Percentiles rank a stretch among this genome's conserved stretches.
Evolutionary conservation across 2,888 invertebrate species (phyloP).

Genomic region (Elmis aenea): DNA sequence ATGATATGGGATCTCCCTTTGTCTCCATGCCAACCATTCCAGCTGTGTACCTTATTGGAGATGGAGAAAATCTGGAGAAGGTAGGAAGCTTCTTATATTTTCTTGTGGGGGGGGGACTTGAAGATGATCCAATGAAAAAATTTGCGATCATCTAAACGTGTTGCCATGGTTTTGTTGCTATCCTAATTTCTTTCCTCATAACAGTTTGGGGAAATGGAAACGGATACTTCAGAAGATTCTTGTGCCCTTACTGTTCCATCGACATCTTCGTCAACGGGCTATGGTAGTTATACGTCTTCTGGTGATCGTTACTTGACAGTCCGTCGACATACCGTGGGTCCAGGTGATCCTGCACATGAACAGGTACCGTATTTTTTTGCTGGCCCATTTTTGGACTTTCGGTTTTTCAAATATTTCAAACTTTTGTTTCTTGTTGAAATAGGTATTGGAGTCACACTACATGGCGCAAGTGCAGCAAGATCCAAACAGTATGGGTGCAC

Average conservation of each 20-base stretch:
- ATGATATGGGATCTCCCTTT: conserved; percentile 46
- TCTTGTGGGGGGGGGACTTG: too few relatives aligned
- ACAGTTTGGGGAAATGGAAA: conserved; percentile 56
- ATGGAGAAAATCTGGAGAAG: conserved; percentile 40
- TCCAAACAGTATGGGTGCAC: conserved; percentile 41
- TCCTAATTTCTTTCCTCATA: conserved; percentile 18
- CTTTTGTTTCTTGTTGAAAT: conserved; percentile 1
- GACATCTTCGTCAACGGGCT: conserved; percentile 33
- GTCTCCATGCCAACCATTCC: conserved; percentile 52
- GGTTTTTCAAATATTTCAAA: not conserved
- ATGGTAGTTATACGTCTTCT: conserved; percentile 31
- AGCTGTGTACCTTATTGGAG: conserved; percentile 50
- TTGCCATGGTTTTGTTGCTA: conserved; percentile 2
- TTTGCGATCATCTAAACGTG: not conserved
- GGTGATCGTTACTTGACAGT: conserved; percentile 56
- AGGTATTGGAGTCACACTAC: conserved; percentile 52
- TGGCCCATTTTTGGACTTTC: too few relatives aligned
- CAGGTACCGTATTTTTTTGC: conserved; percentile 53
- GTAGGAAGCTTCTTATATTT: conserved; percentile 5
- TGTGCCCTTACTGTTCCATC: conserved; percentile 38
- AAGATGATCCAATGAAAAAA: conserved; percentile 1
- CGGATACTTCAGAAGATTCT: conserved; percentile 40
- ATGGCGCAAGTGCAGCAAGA: conserved; percentile 42
- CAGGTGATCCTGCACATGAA: conserved; percentile 82
- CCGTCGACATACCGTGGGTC: conserved; percentile 88